phyloP scores from a whole-genome alignment of 1,140 invertebrate species.

The Bathynomus jamesi region DNA sequence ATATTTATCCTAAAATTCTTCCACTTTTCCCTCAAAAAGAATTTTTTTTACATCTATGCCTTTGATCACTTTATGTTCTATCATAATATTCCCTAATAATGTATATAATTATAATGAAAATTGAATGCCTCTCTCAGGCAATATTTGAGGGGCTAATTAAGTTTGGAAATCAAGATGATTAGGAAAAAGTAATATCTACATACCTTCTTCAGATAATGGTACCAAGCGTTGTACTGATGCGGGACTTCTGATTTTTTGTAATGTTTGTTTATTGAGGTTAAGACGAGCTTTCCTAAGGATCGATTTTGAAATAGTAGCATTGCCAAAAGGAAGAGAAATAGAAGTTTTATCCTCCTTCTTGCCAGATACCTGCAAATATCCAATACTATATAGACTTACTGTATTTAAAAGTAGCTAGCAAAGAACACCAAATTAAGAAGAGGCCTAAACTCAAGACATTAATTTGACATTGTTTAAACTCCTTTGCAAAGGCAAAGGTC shows the following conservation, averaged over 20 bases:
- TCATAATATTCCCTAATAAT: too few species aligned
- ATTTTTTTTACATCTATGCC: too few species aligned
- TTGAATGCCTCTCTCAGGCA: too few species aligned
- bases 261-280: slow-evolving; percentile 40
- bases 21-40: too few species aligned
- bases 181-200: too few species aligned
- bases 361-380: neutral
- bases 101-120: too few species aligned
- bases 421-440: neutral
- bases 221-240: slow-evolving; percentile 30
- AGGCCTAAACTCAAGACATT: neutral
- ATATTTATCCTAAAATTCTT: too few species aligned
- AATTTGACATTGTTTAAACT: too few species aligned
- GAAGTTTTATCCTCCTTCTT: neutral
- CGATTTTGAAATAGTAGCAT: slow-evolving; percentile 31
- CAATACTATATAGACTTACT: neutral
- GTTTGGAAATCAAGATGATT: too few species aligned
- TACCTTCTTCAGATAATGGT: slow-evolving; percentile 23
- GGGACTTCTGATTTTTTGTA: slow-evolving; percentile 38
- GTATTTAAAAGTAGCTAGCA: neutral
- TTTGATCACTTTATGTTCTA: too few species aligned
- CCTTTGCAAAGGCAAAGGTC: too few species aligned
- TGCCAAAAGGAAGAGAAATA: neutral
- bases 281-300: slow-evolving; percentile 40
- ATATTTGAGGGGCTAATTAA: too few species aligned